These are phyloP conservation scores for Agrenia bidenticulata DNA, from an alignment of 2,888 invertebrate species.

Conservation along the genomic window DNA sequence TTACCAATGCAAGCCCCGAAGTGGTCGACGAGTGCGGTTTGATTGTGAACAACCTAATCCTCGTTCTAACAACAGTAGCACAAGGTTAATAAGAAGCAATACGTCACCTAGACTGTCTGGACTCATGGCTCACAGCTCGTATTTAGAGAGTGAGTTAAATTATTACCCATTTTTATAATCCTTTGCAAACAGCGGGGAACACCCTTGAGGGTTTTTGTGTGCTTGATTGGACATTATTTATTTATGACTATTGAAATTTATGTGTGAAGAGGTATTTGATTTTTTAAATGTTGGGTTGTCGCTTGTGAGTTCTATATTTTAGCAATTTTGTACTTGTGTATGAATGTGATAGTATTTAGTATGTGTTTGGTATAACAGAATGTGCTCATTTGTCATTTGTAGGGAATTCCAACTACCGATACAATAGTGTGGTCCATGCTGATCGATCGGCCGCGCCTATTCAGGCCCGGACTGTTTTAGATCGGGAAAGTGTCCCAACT, in stretches of 20 bases:
- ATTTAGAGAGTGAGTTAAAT: slow-evolving; percentile 36
- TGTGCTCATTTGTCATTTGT: too few species aligned
- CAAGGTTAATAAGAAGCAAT: slow-evolving; percentile 13
- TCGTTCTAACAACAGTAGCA: slow-evolving; percentile 9
- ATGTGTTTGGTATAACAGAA: too few species aligned
- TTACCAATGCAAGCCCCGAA: slow-evolving; percentile 27
- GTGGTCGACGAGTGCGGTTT: slow-evolving; percentile 34
- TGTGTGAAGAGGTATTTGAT: too few species aligned
- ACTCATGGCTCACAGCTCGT: slow-evolving; percentile 37
- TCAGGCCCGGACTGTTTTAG: slow-evolving; percentile 11
- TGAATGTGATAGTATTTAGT: too few species aligned
- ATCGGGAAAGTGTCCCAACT: background rate
- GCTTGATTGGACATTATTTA: too few species aligned
- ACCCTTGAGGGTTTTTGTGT: too few species aligned
- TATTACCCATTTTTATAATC: too few species aligned
- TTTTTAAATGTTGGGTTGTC: too few species aligned
- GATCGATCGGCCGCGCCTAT: slow-evolving; percentile 10
- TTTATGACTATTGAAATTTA: too few species aligned
- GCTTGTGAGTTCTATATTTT: too few species aligned
- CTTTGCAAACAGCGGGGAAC: too few species aligned
- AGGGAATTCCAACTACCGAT: slow-evolving; percentile 14
- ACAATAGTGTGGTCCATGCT: slow-evolving; percentile 8
- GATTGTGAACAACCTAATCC: slow-evolving; percentile 29
- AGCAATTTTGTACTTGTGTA: too few species aligned
- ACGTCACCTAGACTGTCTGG: slow-evolving; percentile 22